phyloP scores from a whole-genome alignment of 2,113 vertebrate species.

The Tachysurus fulvidraco region DNA sequence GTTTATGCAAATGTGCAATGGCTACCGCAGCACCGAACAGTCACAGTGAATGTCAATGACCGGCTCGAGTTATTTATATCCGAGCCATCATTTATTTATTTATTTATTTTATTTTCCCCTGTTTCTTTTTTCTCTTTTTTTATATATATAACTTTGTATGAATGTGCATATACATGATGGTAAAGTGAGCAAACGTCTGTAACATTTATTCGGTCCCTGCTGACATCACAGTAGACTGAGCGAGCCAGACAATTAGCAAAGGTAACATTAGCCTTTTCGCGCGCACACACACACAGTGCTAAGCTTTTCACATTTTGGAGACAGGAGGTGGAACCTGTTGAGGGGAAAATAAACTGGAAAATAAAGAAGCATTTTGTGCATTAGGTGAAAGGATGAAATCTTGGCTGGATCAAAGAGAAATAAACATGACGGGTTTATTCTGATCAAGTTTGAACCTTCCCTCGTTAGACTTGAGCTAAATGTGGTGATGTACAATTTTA shows the following conservation, averaged over 20 bases:
- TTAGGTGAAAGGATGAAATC: conserved; percentile 39
- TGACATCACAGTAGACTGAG: conserved; percentile 52
- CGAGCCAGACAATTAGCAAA: conserved; percentile 57
- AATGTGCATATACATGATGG: conserved; percentile 40
- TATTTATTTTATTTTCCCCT: background rate
- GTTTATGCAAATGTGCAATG: conserved; percentile 32
- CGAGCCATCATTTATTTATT: background rate
- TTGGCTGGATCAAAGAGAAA: conserved; percentile 42
- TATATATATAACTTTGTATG: background rate
- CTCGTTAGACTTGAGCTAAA: conserved; percentile 22
- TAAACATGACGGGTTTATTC: conserved; percentile 48
- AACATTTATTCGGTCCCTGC: conserved; percentile 51
- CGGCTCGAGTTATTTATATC: conserved; percentile 46
- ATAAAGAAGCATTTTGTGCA: conserved; percentile 34
- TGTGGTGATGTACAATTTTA: conserved; percentile 43
- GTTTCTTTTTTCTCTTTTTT: background rate
- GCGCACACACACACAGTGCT: conserved; percentile 52
- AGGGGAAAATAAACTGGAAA: conserved; percentile 21
- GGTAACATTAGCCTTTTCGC: conserved; percentile 62
- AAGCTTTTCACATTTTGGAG: conserved; percentile 55
- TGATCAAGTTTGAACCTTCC: background rate
- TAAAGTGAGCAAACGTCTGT: conserved; percentile 41
- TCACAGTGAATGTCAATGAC: conserved; percentile 64
- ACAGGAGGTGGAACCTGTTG: conserved; percentile 43
- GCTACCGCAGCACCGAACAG: conserved; percentile 50